phyloP scores from a whole-genome alignment of 2,888 invertebrate genomes.

The Harpagoxenus sublaevis region DNA sequence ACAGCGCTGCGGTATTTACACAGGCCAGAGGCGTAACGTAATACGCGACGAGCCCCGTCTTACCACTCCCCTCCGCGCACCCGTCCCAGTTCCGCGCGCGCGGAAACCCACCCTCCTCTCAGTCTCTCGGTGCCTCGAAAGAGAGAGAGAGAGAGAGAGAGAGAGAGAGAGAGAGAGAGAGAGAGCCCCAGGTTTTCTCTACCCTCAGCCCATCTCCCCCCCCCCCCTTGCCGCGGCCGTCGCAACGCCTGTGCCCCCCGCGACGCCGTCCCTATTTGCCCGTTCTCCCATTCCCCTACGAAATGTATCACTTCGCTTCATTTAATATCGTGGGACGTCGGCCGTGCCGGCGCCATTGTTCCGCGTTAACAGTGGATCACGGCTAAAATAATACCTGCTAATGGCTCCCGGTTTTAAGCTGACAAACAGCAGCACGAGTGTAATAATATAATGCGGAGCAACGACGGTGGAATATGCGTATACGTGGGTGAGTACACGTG shows the following conservation, averaged over 20 bases:
- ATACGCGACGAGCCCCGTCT: constrained; percentile 69
- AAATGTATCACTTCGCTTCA: constrained; percentile 80
- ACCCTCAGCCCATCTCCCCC: constrained; percentile 36
- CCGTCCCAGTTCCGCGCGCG: constrained; percentile 22
- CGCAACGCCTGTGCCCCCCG: constrained; percentile 53
- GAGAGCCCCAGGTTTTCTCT: constrained; percentile 24
- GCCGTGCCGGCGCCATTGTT: constrained; percentile 75
- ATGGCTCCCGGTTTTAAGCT: constrained; percentile 78
- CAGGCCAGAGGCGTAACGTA: constrained; percentile 80
- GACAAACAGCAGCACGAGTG: constrained; percentile 72
- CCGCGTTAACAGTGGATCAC: constrained; percentile 78
- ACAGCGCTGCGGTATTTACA: constrained; percentile 82
- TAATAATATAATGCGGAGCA: constrained; percentile 74
- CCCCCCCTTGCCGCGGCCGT: constrained; percentile 53
- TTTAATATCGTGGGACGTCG: constrained; percentile 78
- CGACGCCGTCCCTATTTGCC: constrained; percentile 76
- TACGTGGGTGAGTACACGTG: background rate
- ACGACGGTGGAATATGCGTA: constrained; percentile 1
- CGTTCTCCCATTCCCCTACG: constrained; percentile 75
- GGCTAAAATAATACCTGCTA: constrained; percentile 82
- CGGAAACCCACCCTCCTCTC: background rate
- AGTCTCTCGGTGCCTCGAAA: background rate
- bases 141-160: background rate
- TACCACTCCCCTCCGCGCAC: constrained; percentile 44
- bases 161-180: background rate